A percentile compares a stretch with the other conserved stretches of the same genome.
These are phyloP conservation scores for Galbula dea DNA, from an alignment of 2,113 vertebrate species.

Conservation along the genomic window DNA sequence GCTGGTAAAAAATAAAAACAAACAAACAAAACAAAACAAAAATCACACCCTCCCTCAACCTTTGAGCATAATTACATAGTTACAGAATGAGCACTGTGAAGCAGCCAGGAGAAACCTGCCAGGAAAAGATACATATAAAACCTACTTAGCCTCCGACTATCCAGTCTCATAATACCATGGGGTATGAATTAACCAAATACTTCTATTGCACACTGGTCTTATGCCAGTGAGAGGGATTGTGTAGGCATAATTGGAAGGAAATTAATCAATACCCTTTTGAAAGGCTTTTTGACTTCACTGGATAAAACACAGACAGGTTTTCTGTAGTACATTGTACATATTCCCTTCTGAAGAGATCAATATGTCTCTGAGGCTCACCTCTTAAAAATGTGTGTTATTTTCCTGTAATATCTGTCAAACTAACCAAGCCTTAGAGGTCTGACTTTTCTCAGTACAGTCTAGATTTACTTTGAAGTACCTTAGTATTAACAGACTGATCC, in stretches of 20 bases:
- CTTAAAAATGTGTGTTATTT: background rate
- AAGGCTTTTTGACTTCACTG: background rate
- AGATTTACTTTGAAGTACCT: background rate
- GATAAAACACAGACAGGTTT: background rate
- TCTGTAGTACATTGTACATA: background rate
- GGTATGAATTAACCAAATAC: background rate
- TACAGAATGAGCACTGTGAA: background rate
- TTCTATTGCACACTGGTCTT: background rate
- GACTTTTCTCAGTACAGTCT: background rate
- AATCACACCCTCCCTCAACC: background rate
- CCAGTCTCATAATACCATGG: background rate
- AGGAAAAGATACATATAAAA: background rate
- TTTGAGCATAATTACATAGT: background rate
- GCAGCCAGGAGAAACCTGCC: background rate
- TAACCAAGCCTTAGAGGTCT: background rate
- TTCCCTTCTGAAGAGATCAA: background rate
- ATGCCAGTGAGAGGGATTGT: background rate
- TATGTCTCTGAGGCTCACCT: background rate
- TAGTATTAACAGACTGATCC: background rate
- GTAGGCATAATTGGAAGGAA: background rate
- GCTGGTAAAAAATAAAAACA: background rate
- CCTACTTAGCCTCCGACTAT: background rate
- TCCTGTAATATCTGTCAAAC: background rate
- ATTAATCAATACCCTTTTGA: background rate
- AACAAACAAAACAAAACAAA: background rate